Evolutionary conservation across 2,888 invertebrate species (phyloP), one percentile per base, ranked within the genome.

Genomic region (Sipha maydis): DNA sequence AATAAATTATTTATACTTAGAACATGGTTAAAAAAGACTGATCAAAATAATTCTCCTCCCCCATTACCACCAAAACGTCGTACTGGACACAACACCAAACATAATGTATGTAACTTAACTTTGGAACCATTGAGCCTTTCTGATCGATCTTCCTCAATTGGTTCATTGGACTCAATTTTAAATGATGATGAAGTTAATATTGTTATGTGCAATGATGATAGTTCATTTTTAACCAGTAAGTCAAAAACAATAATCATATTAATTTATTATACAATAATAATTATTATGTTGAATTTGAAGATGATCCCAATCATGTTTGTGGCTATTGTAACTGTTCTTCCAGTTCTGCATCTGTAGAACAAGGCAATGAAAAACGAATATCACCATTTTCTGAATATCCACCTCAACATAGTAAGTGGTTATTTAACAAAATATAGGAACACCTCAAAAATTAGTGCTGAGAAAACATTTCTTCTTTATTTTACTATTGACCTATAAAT

Each of bases 111-210:
- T 48, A 88, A 88, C n/a, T 67, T 88, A 67, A 90, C 90, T 11
- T 89, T 91, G 90, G 91, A 91, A 78, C 89, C 90, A 54, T 89
- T 91, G 19, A 91, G 91, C 0, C 93, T 96, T 90, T 96, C 96
- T 75, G 95, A 95, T 92, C 95, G 95, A 89, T 94, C 94, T 91
- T 95, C 95, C 89, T 92, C 95, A 90, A 92, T 94, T 88, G 96
- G 97, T 85, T 97, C 97, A 90, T 93, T 97, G 91, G 97, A 97
- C 92, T 97, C 97, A 0, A 96, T 97, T 92, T 93, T 97, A 91
- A 97, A 97, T 92, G 95, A 91, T 69, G 91, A 95, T 90, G 96
- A 96, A 92, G 93, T 94, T 61, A 93, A 94, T 90, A 94, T 93
- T 56, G 92, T 94, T 84, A 94, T 94, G 94, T 94, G 90, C 85